Evolutionary conservation across 2,113 vertebrate genomes (phyloP).

Genomic region (Microtus montanus): DNA sequence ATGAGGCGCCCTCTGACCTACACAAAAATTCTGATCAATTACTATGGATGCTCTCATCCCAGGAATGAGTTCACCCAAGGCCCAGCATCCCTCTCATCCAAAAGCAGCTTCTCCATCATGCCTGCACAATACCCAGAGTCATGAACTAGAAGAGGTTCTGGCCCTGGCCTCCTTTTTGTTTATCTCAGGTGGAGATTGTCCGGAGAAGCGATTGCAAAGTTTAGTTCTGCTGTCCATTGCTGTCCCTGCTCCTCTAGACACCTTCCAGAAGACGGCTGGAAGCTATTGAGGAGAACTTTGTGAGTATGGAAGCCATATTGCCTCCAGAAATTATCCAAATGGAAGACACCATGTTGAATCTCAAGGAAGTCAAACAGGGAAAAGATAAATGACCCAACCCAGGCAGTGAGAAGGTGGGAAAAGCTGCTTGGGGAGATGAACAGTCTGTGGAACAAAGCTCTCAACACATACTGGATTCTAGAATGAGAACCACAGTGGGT

Average conservation of each 20-base stretch:
- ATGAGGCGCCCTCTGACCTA: not conserved
- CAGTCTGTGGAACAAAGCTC: not conserved
- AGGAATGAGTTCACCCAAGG: not conserved
- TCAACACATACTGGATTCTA: not conserved
- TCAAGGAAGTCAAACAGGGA: conserved; percentile 54
- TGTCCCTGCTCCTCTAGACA: not conserved
- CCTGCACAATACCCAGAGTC: not conserved
- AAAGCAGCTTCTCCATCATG: not conserved
- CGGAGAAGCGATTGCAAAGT: not conserved
- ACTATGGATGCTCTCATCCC: not conserved
- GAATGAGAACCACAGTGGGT: not conserved
- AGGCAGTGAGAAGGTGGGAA: not conserved
- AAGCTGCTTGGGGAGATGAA: not conserved
- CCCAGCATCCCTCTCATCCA: not conserved
- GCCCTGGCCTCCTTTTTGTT: not conserved
- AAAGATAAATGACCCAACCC: not conserved
- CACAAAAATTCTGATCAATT: not conserved
- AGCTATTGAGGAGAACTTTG: conserved; percentile 58
- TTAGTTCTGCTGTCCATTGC: not conserved
- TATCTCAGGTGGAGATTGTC: not conserved
- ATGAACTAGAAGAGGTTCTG: not conserved
- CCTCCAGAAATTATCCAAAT: conserved; percentile 91
- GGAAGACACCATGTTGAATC: conserved; percentile 84
- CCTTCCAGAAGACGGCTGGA: not conserved
- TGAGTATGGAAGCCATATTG: conserved; percentile 81